A percentile compares a stretch with the other conserved stretches of the same genome.
Evolutionary conservation across 2,888 invertebrate genomes (phyloP).

Genomic region (Trichacis sp.): DNA sequence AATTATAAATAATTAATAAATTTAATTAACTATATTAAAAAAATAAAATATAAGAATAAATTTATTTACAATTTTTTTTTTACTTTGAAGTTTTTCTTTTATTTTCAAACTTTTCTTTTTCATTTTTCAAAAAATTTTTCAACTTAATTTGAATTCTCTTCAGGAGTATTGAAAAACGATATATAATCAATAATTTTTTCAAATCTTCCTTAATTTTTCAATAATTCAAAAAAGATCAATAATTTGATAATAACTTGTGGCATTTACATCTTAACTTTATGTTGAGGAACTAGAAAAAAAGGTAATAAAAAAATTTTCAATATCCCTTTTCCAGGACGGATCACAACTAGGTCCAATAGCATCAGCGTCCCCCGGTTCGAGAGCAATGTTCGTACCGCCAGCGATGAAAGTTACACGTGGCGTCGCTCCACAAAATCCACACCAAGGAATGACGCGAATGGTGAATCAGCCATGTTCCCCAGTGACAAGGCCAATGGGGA

Average conservation of each 20-base stretch:
- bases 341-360: slow-evolving; percentile 54
- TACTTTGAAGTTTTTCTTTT: neutral
- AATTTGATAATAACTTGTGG: neutral
- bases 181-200: no score
- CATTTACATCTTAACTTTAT: no score
- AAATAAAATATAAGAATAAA: no score
- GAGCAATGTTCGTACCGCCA: slow-evolving; percentile 62
- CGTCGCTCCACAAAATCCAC: slow-evolving; percentile 59
- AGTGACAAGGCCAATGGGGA: slow-evolving; percentile 54
- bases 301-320: no score
- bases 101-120: neutral
- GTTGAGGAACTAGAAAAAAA: no score
- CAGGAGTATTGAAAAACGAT: no score
- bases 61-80: no score
- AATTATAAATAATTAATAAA: neutral
- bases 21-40: no score
- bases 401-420: slow-evolving; percentile 66
- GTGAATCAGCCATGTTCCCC: slow-evolving; percentile 56
- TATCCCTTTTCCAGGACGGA: slow-evolving; percentile 25
- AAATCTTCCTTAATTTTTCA: no score
- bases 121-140: neutral
- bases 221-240: neutral
- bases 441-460: slow-evolving; percentile 60
- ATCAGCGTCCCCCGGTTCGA: slow-evolving; percentile 54
- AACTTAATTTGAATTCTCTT: no score